Percentiles rank a stretch among this genome's conserved stretches.
Evolutionary conservation across 2,113 vertebrate genomes (phyloP).

Genomic region (Eublepharis macularius): DNA sequence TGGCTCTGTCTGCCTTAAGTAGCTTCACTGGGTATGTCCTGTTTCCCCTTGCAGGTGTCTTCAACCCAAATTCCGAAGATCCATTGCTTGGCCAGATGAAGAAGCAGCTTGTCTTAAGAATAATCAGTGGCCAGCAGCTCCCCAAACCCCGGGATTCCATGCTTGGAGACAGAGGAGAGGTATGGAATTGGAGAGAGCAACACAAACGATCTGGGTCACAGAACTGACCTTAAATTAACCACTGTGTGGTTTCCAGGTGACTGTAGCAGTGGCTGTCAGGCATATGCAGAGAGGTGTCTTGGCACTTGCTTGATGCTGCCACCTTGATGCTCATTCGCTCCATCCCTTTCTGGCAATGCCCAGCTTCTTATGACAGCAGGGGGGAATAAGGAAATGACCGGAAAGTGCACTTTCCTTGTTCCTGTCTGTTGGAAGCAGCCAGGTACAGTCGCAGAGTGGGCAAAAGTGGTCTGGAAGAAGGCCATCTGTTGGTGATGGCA

Average conservation of each 20-base stretch:
- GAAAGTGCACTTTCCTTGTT: not conserved
- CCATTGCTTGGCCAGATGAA: conserved; percentile 86
- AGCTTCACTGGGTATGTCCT: not conserved
- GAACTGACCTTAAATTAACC: not conserved
- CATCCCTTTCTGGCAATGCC: no score
- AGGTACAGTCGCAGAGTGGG: not conserved
- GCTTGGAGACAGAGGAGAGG: conserved; percentile 97
- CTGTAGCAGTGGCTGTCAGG: not conserved
- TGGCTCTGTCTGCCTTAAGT: no score
- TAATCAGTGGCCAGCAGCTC: conserved; percentile 97
- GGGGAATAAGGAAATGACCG: not conserved
- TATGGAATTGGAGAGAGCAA: conserved; percentile 53
- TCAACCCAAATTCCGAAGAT: conserved; percentile 92
- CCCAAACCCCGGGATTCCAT: conserved; percentile 96
- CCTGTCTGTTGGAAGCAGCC: not conserved
- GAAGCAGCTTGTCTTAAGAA: conserved; percentile 91
- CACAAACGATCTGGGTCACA: no score
- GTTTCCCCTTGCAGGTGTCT: conserved; percentile 76
- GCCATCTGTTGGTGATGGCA: not conserved
- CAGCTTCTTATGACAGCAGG: not conserved
- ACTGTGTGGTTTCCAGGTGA: not conserved
- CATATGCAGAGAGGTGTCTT: not conserved
- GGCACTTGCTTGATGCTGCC: not conserved
- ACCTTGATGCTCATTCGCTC: no score
- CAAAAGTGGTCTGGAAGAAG: not conserved